Percentiles rank a stretch among this genome's conserved stretches.
Evolutionary conservation across 2,888 invertebrate genomes (phyloP).

Genomic region (Cheilosia vulpina): DNA sequence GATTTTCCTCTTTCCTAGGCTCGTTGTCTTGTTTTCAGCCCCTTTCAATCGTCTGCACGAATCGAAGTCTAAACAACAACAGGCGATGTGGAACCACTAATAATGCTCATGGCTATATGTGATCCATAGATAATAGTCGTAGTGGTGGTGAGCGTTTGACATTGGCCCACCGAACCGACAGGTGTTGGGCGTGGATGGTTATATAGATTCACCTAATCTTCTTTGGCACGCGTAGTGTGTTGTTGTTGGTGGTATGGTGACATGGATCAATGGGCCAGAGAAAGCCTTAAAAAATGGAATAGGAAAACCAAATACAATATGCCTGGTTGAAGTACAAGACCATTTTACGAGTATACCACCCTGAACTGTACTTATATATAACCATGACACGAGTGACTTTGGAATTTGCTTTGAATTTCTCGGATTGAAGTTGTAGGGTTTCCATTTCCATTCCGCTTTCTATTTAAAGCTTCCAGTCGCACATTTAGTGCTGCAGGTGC

Average conservation of each 20-base stretch:
- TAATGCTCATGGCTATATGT: slow-evolving; percentile 32
- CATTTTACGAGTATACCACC: slow-evolving; percentile 5
- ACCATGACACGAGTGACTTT: slow-evolving; percentile 44
- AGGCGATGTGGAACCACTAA: slow-evolving; percentile 29
- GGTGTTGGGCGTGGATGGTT: slow-evolving; percentile 20
- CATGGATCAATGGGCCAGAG: background rate
- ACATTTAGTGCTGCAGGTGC: background rate
- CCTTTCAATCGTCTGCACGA: background rate
- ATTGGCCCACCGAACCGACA: slow-evolving; percentile 7
- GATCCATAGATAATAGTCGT: slow-evolving; percentile 8
- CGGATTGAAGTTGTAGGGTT: slow-evolving; percentile 60
- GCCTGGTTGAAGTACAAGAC: slow-evolving; percentile 37
- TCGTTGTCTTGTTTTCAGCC: slow-evolving; percentile 1
- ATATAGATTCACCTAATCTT: slow-evolving; percentile 40
- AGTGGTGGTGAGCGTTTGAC: slow-evolving; percentile 22
- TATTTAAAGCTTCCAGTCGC: background rate
- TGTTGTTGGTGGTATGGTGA: slow-evolving; percentile 9
- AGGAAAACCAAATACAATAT: slow-evolving; percentile 32
- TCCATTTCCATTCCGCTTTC: slow-evolving; percentile 25
- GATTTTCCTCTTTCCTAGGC: slow-evolving; percentile 29
- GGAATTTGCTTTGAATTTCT: slow-evolving; percentile 55
- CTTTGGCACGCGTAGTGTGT: slow-evolving; percentile 18
- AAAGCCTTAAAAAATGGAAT: background rate
- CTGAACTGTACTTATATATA: background rate
- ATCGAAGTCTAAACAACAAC: slow-evolving; percentile 25